A percentile compares a stretch with the other conserved stretches of the same genome.
These are phyloP conservation scores for Pecten maximus DNA, from an alignment of 2,888 invertebrate genomes.

Conservation along the genomic window DNA sequence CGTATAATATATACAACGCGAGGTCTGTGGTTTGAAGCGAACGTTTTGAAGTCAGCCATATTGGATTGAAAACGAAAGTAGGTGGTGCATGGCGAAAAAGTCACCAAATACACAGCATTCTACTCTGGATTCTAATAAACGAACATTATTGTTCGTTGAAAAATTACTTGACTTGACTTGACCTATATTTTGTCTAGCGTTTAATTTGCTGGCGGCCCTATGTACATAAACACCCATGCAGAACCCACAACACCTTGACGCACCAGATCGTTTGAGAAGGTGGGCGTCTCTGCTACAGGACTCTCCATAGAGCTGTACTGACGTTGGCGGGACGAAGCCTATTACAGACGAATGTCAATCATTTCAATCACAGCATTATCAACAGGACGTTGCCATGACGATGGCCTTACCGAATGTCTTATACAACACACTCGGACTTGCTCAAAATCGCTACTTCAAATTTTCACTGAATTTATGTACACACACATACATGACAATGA, in stretches of 20 bases:
- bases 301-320: constrained; percentile 77
- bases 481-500: not conserved
- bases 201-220: not conserved
- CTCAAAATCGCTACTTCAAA: not conserved
- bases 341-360: not conserved
- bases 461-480: not conserved
- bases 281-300: constrained; percentile 49
- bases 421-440: not conserved
- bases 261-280: constrained; percentile 39
- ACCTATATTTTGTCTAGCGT: too few species aligned
- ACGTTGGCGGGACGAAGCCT: constrained; percentile 60
- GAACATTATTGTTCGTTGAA: too few species aligned
- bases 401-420: not conserved
- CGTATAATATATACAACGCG: too few species aligned
- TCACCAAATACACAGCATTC: too few species aligned
- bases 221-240: constrained; percentile 1
- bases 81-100: too few species aligned
- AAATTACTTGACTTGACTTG: too few species aligned
- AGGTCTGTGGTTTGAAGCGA: too few species aligned
- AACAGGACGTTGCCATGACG: not conserved
- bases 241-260: constrained; percentile 38
- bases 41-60: too few species aligned
- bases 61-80: too few species aligned
- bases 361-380: not conserved
- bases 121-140: too few species aligned